A percentile compares a stretch with the other conserved stretches of the same genome.
These are phyloP conservation scores for Catharus fuscescens DNA, from an alignment of 2,113 vertebrate species.

Conservation along the genomic window DNA sequence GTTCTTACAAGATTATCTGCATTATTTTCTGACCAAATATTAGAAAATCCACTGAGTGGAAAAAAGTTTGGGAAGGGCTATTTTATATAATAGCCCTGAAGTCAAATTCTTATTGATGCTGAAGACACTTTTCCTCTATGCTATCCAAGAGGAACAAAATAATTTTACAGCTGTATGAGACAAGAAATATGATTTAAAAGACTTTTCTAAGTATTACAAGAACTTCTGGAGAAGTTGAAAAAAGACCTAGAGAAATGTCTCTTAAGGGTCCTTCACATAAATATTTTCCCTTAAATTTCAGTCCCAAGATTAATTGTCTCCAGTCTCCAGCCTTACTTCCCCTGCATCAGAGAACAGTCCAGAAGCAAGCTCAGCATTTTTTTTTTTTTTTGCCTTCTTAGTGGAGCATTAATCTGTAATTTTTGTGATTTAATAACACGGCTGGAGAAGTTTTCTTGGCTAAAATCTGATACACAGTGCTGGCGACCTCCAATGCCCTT, in stretches of 20 bases:
- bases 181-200: conserved; percentile 40
- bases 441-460: conserved; percentile 54
- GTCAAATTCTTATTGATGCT: neutral
- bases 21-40: neutral
- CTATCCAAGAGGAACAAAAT: conserved; percentile 32
- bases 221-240: conserved; percentile 57
- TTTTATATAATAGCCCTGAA: neutral
- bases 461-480: conserved; percentile 19
- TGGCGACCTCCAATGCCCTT: conserved; percentile 38
- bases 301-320: conserved; percentile 31
- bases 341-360: conserved; percentile 9
- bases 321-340: conserved; percentile 7
- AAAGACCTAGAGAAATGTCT: conserved; percentile 32
- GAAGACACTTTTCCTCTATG: neutral
- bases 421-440: conserved; percentile 57
- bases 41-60: neutral
- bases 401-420: conserved; percentile 53
- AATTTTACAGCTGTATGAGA: neutral
- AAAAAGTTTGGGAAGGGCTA: neutral
- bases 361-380: conserved; percentile 49
- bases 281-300: conserved; percentile 48
- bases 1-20: neutral
- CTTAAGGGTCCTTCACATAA: conserved; percentile 47
- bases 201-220: conserved; percentile 31
- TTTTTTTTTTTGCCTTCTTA: conserved; percentile 2